A percentile compares a stretch with the other conserved stretches of the same genome.
These are phyloP conservation scores for Anas acuta DNA, from an alignment of 2,797 vertebrate species.

Conservation along the genomic window DNA sequence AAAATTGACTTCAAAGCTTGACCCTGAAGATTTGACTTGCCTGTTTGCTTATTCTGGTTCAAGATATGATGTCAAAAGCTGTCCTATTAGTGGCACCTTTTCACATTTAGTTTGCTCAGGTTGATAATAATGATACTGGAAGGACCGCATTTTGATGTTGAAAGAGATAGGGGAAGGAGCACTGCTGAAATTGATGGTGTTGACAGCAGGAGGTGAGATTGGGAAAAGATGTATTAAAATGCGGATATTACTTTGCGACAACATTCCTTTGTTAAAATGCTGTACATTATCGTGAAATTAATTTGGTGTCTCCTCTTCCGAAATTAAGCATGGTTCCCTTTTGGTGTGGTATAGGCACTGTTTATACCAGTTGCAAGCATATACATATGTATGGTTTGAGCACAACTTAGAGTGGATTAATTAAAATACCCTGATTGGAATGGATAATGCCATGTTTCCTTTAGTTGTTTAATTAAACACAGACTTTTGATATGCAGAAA, in stretches of 20 bases:
- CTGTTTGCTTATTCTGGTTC: slow-evolving; percentile 81
- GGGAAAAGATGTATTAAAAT: slow-evolving; percentile 68
- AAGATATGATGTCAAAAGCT: slow-evolving; percentile 79
- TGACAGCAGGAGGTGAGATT: slow-evolving; percentile 76
- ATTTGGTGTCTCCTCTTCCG: background rate
- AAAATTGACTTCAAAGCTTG: slow-evolving; percentile 75
- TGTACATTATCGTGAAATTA: background rate
- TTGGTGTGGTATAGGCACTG: background rate
- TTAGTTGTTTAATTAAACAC: background rate
- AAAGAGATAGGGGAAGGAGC: slow-evolving; percentile 75
- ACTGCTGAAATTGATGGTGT: slow-evolving; percentile 78
- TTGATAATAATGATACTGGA: slow-evolving; percentile 77
- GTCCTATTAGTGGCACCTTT: slow-evolving; percentile 80
- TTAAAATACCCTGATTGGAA: slow-evolving; percentile 17
- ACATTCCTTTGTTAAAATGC: slow-evolving; percentile 1
- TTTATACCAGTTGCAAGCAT: background rate
- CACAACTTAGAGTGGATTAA: background rate
- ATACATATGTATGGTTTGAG: background rate
- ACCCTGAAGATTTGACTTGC: slow-evolving; percentile 77
- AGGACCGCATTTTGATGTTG: slow-evolving; percentile 76
- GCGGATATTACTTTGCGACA: slow-evolving; percentile 52
- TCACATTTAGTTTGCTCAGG: slow-evolving; percentile 76
- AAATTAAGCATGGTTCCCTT: background rate
- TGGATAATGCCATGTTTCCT: background rate
- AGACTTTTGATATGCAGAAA: background rate